These are phyloP conservation scores for Acanthochromis polyacanthus DNA, from an alignment of 2,113 vertebrate genomes.

Conservation along the genomic window DNA sequence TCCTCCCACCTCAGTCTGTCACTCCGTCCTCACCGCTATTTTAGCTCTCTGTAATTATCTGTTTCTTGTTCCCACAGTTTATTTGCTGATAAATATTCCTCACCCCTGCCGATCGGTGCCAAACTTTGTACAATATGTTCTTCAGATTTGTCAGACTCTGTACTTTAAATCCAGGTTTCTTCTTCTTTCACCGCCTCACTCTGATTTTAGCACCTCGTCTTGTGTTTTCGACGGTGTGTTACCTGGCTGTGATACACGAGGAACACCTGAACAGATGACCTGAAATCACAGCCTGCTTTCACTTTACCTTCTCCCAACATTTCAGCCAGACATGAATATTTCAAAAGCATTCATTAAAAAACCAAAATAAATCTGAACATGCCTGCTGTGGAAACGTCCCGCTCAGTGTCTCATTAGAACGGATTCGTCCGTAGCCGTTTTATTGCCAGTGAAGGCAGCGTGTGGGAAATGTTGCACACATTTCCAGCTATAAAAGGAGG, in stretches of 20 bases:
- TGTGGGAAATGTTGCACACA: slow-evolving; percentile 14
- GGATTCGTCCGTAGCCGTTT: slow-evolving; percentile 27
- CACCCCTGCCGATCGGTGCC: no score
- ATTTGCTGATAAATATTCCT: neutral
- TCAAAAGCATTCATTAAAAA: neutral
- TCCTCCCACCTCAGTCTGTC: neutral
- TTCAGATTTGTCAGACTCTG: no score
- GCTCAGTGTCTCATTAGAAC: slow-evolving; percentile 1
- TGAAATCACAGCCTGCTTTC: neutral
- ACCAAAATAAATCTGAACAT: neutral
- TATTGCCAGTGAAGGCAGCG: neutral
- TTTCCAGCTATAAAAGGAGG: slow-evolving; percentile 32
- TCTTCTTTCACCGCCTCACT: neutral
- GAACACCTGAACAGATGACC: neutral
- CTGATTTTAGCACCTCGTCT: slow-evolving; percentile 37
- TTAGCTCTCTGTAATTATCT: neutral
- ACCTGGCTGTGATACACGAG: slow-evolving; percentile 4
- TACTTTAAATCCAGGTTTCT: no score
- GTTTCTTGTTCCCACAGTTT: neutral
- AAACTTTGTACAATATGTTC: no score
- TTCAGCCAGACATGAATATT: neutral
- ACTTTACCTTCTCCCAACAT: neutral
- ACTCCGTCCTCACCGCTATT: neutral
- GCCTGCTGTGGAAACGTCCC: no score
- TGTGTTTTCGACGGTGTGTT: slow-evolving; percentile 22